A percentile compares a stretch with the other conserved stretches of the same genome.
phyloP scores from a whole-genome alignment of 2,113 vertebrate species.

The Malurus alboscapulatus region DNA sequence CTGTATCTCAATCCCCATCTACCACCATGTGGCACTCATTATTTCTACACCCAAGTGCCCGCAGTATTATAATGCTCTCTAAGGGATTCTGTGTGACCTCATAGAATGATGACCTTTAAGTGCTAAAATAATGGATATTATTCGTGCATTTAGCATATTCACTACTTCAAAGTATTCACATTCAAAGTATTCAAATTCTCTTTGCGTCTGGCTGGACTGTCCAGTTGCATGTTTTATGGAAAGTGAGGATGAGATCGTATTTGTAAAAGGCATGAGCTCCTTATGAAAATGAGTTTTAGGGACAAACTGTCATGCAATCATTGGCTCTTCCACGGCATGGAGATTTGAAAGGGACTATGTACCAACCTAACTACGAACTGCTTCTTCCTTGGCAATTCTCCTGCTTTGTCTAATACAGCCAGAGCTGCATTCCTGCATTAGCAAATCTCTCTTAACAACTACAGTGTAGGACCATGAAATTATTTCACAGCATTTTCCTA shows the following conservation, averaged over 20 bases:
- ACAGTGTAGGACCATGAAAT: not conserved
- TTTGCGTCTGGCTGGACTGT: constrained; percentile 49
- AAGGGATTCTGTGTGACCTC: not conserved
- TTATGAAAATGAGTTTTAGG: constrained; percentile 69
- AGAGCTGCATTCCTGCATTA: constrained; percentile 7
- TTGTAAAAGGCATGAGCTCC: constrained; percentile 64
- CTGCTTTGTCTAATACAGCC: constrained; percentile 9
- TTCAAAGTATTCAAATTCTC: constrained; percentile 67
- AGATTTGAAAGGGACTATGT: constrained; percentile 25
- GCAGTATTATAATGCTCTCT: not conserved
- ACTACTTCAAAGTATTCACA: constrained; percentile 66
- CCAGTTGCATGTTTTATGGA: constrained; percentile 72
- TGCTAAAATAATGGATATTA: constrained; percentile 25
- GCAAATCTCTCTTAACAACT: constrained; percentile 1
- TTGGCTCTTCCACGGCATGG: constrained; percentile 40
- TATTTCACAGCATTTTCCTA: not conserved
- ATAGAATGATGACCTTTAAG: not conserved
- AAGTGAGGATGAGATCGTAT: constrained; percentile 67
- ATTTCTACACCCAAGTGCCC: not conserved
- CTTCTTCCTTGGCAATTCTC: constrained; percentile 1
- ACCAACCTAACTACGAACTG: not conserved
- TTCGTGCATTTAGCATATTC: constrained; percentile 38
- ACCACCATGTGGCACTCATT: not conserved
- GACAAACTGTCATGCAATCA: constrained; percentile 64
- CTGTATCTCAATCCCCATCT: not conserved